Percentiles rank a stretch among this genome's conserved stretches.
Conservation (phyloP, 1,140 invertebrate genomes). For the Drosophila mojavensis region DNA sequence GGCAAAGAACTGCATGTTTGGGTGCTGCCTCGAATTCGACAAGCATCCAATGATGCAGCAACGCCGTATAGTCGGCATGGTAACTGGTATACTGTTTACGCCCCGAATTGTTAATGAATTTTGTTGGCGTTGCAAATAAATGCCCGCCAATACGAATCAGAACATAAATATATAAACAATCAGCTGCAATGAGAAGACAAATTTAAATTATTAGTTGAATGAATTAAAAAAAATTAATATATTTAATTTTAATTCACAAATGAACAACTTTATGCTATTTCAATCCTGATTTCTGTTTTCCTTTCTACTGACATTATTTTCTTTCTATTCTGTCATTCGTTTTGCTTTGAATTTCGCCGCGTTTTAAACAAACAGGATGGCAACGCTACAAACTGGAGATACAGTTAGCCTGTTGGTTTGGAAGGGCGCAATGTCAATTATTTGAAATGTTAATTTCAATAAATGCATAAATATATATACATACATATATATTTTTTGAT, state of each 20-base stretch:
- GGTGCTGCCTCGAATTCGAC: conserved; percentile 76
- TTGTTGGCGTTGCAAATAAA: conserved; percentile 68
- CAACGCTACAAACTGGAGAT: background rate
- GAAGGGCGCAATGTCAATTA: no score
- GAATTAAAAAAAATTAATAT: no score
- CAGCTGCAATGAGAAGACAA: conserved; percentile 46
- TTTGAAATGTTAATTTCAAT: no score
- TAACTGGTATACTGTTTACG: conserved; percentile 51
- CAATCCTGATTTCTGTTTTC: no score
- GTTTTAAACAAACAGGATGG: conserved; percentile 1
- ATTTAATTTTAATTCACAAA: no score
- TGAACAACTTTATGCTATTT: no score
- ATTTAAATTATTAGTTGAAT: background rate
- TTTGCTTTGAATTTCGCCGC: conserved; percentile 28
- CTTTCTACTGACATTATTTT: no score
- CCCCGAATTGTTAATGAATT: conserved; percentile 60
- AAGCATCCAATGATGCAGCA: conserved; percentile 80
- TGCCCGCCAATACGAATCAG: conserved; percentile 61
- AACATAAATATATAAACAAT: conserved; percentile 37
- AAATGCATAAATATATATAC: no score
- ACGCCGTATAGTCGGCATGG: conserved; percentile 78
- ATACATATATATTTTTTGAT: no score
- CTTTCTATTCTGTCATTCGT: no score
- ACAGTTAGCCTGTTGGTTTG: background rate
- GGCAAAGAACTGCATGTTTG: conserved; percentile 79